Evolutionary conservation across 2,113 vertebrate genomes (phyloP).

Genomic region (Tauraco erythrolophus): DNA sequence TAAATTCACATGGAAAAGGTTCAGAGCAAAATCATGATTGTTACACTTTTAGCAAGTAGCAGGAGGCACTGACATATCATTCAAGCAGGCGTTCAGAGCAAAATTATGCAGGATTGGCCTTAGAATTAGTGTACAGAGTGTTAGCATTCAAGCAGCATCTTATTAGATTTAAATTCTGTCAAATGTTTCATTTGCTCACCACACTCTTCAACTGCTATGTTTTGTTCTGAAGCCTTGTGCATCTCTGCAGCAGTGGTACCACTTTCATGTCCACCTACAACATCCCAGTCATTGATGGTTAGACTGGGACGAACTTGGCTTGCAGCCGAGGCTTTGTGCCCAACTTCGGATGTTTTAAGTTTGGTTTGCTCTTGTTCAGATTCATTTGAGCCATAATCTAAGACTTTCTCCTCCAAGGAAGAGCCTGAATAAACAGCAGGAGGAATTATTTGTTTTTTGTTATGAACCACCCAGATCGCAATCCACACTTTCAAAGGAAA

Average conservation of each 20-base stretch:
- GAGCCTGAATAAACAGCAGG: constrained; percentile 88
- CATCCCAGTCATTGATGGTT: constrained; percentile 81
- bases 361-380: constrained; percentile 84
- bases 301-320: constrained; percentile 82
- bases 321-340: constrained; percentile 77
- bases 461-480: background rate
- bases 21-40: constrained; percentile 67
- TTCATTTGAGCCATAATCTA: constrained; percentile 85
- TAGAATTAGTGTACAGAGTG: constrained; percentile 73
- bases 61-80: constrained; percentile 51
- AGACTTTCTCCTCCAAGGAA: constrained; percentile 91
- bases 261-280: constrained; percentile 78
- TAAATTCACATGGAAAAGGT: constrained; percentile 34
- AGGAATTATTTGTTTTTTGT: constrained; percentile 70
- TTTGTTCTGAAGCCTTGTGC: constrained; percentile 79
- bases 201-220: constrained; percentile 81
- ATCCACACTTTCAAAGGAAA: background rate
- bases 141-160: constrained; percentile 75
- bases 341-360: constrained; percentile 81
- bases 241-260: constrained; percentile 77
- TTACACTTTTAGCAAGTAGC: constrained; percentile 69
- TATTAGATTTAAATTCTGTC: constrained; percentile 57
- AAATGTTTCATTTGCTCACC: constrained; percentile 84
- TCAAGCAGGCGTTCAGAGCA: constrained; percentile 77
- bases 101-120: constrained; percentile 64